phyloP scores from a whole-genome alignment of 2,888 invertebrate species.

The Acronicta aceris region DNA sequence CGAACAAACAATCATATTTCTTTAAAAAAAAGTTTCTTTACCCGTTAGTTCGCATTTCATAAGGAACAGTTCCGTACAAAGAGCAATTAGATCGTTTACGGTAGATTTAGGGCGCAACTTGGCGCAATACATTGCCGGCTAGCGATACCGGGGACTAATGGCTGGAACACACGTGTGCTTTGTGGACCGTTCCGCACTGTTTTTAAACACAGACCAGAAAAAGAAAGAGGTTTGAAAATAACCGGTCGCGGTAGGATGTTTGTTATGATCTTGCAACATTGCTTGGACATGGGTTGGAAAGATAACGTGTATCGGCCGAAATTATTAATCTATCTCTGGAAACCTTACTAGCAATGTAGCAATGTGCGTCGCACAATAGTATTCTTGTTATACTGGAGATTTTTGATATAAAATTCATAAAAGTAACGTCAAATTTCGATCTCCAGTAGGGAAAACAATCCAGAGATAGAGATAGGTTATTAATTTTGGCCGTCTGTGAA shows the following conservation, averaged over 20 bases:
- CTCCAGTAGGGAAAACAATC: too few species aligned
- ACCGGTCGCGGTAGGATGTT: conserved; percentile 17
- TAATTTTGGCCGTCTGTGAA: too few species aligned
- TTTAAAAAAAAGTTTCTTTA: background rate
- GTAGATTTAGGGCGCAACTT: conserved; percentile 74
- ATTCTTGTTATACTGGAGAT: too few species aligned
- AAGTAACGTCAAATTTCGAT: too few species aligned
- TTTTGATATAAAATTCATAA: too few species aligned
- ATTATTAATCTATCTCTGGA: too few species aligned
- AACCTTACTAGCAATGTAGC: too few species aligned
- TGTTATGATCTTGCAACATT: conserved; percentile 5
- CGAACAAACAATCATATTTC: background rate
- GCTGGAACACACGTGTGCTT: conserved; percentile 61
- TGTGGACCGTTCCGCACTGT: conserved; percentile 44
- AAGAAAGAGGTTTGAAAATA: conserved; percentile 33
- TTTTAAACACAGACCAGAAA: conserved; percentile 45
- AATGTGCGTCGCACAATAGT: too few species aligned
- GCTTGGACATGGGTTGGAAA: too few species aligned
- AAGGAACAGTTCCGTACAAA: conserved; percentile 45
- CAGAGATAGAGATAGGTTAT: too few species aligned
- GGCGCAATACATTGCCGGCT: conserved; percentile 70
- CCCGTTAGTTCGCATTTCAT: conserved; percentile 38
- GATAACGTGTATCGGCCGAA: too few species aligned
- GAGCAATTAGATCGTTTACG: conserved; percentile 72
- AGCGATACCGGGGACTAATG: conserved; percentile 70